Evolutionary conservation across 2,888 invertebrate genomes (phyloP).

Genomic region (Leptopilina drosophilae): DNA sequence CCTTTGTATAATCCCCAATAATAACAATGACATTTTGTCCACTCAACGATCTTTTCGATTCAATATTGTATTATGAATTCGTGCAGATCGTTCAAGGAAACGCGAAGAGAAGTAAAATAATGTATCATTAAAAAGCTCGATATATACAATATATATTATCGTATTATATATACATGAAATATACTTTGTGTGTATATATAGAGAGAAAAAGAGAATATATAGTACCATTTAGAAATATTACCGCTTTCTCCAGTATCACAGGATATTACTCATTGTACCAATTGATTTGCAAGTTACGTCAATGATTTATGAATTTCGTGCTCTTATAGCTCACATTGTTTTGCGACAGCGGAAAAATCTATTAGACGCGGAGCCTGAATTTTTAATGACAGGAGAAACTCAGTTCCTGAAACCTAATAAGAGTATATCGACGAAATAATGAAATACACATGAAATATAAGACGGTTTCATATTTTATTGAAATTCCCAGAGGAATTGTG

Average conservation of each 20-base stretch:
- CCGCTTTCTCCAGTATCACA: constrained; percentile 31
- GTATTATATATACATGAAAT: too few species aligned
- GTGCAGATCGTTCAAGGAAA: constrained; percentile 11
- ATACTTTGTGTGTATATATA: too few species aligned
- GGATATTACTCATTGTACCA: constrained; percentile 35
- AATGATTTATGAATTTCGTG: constrained; percentile 38
- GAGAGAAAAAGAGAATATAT: neutral
- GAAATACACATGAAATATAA: neutral
- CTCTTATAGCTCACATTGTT: constrained; percentile 16
- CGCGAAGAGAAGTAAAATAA: constrained; percentile 4
- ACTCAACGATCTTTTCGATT: neutral
- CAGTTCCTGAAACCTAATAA: neutral
- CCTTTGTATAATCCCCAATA: neutral
- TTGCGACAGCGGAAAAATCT: constrained; percentile 26
- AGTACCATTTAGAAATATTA: constrained; percentile 12
- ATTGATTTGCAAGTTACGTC: constrained; percentile 32
- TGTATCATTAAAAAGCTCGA: neutral
- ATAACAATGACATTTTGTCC: constrained; percentile 19
- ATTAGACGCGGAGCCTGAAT: neutral
- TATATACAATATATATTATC: constrained; percentile 1
- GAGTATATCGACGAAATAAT: neutral
- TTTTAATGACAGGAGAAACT: constrained; percentile 15
- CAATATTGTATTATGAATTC: neutral
- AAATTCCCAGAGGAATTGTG: neutral
- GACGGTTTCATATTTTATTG: neutral